Evolutionary conservation across 1,140 invertebrate genomes (phyloP), one percentile per base, ranked within the genome.

Genomic region (Portunus trituberculatus): DNA sequence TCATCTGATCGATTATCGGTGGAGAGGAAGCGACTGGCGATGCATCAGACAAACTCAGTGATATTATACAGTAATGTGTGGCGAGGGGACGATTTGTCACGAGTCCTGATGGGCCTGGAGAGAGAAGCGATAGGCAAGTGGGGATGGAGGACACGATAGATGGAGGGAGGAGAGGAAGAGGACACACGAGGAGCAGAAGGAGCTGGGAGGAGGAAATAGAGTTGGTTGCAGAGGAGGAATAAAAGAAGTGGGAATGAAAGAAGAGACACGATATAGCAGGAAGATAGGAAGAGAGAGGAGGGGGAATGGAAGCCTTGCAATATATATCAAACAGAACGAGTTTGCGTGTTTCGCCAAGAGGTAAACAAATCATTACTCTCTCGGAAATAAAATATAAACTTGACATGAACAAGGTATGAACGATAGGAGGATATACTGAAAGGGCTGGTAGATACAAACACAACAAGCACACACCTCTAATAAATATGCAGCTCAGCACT

Each of bases 61-160:
- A 76, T 76, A 76, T 76, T 76, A 76, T 76, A 76, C 67, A 76
- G 67, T 76, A 76, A 76, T 76, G 67, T 76, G 67, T 76, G 67
- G 67, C 67, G 67, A 76, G 67, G 25, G 67, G 8, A 76, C 67
- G 67, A 76, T 76, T 76, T 76, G 67, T 76, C 67, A 76, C 67
- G 67, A 25, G 20, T 76, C 67, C 67, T 76, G 67, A 76, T 76
- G 67, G 67, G 67, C 67, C n/a, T 12, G 12, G 67, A 76, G 67
- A 76, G 67, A 76, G 67, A 25, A 76, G 67, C 67, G 67, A 76
- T 76, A 76, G 67, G 67, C 25, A n/a, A n/a, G 67, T 3, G 67
- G 25, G 67, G 8, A 25, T 7, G 67, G 25, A n/a, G 25, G 67
- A 76, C 1, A 76, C 67, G 67, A 76, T 76, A 8, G 67, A 76